These are phyloP conservation scores for Apamea epomidion DNA, from an alignment of 2,888 invertebrate species.

Conservation along the genomic window DNA sequence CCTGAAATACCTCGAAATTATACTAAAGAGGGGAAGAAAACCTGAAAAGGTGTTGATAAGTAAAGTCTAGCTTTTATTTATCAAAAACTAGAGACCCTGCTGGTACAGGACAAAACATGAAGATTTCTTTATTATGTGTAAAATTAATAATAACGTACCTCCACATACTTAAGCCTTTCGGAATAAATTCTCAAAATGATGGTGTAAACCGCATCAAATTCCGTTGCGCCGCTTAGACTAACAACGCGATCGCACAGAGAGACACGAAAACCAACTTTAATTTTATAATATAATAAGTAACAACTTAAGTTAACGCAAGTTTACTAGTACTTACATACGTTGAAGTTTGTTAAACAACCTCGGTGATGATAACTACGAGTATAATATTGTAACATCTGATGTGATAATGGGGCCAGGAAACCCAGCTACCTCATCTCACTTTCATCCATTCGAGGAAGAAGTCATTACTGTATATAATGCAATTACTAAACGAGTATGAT, in stretches of 20 bases:
- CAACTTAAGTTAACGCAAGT: neutral
- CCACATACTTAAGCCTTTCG: neutral
- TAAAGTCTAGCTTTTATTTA: neutral
- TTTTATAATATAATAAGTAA: neutral
- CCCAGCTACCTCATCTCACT: slow-evolving; percentile 8
- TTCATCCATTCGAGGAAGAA: slow-evolving; percentile 25
- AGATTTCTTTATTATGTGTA: neutral
- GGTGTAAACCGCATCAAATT: too few species aligned
- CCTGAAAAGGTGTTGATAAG: neutral
- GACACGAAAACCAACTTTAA: neutral
- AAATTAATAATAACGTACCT: neutral
- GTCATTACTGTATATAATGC: slow-evolving; percentile 4
- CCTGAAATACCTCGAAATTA: neutral
- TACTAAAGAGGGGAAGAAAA: neutral
- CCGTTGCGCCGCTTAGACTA: neutral
- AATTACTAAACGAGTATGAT: slow-evolving; percentile 29
- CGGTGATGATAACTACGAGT: neutral
- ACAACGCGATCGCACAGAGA: neutral
- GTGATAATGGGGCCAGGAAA: neutral
- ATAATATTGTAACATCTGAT: neutral
- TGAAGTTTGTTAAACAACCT: neutral
- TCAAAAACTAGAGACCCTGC: neutral
- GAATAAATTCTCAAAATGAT: too few species aligned
- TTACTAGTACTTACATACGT: neutral
- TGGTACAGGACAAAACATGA: neutral